Percentiles rank a stretch among this genome's conserved stretches.
These are phyloP conservation scores for Copidosoma aretas DNA, from an alignment of 2,888 invertebrate genomes.

Conservation along the genomic window DNA sequence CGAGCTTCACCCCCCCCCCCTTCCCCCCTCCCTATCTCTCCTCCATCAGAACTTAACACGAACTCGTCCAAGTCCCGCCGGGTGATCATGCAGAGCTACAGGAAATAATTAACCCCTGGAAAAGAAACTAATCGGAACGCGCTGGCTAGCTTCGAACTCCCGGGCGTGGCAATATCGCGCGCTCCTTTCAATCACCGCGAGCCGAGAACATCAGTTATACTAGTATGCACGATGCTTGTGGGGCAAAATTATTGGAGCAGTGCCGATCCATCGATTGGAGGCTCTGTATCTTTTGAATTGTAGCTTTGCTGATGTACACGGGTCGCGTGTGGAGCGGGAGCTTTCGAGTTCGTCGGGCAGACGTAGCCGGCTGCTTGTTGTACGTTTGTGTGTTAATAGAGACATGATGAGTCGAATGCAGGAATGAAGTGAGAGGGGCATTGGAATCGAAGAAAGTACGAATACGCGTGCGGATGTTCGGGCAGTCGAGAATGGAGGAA, in stretches of 20 bases:
- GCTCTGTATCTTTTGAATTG: not conserved
- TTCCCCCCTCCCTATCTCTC: not conserved
- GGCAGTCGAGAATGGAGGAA: no score
- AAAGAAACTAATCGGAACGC: not conserved
- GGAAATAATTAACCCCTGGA: no score
- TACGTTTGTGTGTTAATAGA: not conserved
- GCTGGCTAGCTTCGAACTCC: not conserved
- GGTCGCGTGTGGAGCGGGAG: not conserved
- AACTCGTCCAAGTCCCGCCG: not conserved
- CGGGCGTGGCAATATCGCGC: not conserved
- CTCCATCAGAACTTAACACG: not conserved
- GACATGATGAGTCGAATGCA: constrained; percentile 5
- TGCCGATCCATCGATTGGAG: not conserved
- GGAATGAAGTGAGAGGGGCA: no score
- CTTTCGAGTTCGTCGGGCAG: constrained; percentile 19
- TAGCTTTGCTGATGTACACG: not conserved
- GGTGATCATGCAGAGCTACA: not conserved
- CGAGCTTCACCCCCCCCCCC: not conserved
- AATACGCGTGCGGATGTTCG: no score
- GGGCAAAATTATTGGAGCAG: not conserved
- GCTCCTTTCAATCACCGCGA: not conserved
- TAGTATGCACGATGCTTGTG: not conserved
- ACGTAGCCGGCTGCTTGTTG: constrained; percentile 15
- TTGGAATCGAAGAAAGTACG: no score
- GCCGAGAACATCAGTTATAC: not conserved